Conservation (phyloP, 2,797 vertebrate genomes). For the Chromis chromis region DNA sequence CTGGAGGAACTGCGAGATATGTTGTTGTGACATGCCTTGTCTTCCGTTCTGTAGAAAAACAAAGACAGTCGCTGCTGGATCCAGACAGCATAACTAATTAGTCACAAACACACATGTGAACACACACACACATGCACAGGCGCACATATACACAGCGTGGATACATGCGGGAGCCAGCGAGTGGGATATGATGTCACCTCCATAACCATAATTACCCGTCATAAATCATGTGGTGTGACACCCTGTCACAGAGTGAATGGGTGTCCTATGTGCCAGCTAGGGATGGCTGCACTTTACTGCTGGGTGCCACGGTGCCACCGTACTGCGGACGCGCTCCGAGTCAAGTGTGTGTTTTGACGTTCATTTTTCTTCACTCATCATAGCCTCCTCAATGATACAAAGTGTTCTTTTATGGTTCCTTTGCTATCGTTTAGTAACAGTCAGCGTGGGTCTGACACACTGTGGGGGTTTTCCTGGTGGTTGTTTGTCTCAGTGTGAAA, state of each 20-base stretch:
- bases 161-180: slow-evolving; percentile 67
- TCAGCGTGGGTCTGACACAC: slow-evolving; percentile 29
- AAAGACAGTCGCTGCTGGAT: slow-evolving; percentile 81
- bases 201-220: slow-evolving; percentile 84
- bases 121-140: slow-evolving; percentile 29
- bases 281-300: slow-evolving; percentile 79
- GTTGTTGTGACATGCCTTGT: slow-evolving; percentile 82
- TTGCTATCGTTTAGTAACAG: slow-evolving; percentile 58
- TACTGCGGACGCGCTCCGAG: slow-evolving; percentile 26
- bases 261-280: slow-evolving; percentile 79
- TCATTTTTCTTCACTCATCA: slow-evolving; percentile 46
- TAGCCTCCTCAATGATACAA: slow-evolving; percentile 55
- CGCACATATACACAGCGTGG: slow-evolving; percentile 51
- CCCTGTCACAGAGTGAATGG: slow-evolving; percentile 77
- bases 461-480: slow-evolving; percentile 5
- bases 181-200: slow-evolving; percentile 84
- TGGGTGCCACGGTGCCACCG: slow-evolving; percentile 54
- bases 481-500: slow-evolving; percentile 24
- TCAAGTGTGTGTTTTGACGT: slow-evolving; percentile 40
- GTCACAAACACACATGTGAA: slow-evolving; percentile 69
- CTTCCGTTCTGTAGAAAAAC: slow-evolving; percentile 81
- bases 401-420: slow-evolving; percentile 57
- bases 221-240: slow-evolving; percentile 84
- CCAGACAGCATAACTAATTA: slow-evolving; percentile 88
- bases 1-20: slow-evolving; percentile 70